Evolutionary conservation across 1,140 invertebrate genomes (phyloP), one percentile per base, ranked within the genome.

Genomic region (Hypothenemus hampei): DNA sequence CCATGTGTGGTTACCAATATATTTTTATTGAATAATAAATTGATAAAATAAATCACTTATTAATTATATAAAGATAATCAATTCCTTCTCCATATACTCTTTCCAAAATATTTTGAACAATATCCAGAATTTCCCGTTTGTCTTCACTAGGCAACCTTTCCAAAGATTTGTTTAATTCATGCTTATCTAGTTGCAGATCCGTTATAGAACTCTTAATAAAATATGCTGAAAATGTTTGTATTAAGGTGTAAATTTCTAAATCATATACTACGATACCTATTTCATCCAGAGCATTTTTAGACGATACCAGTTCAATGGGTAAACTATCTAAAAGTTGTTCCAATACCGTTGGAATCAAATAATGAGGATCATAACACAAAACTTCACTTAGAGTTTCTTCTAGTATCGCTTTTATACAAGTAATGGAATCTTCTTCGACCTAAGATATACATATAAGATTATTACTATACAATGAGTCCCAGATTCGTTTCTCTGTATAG

Each of bases 31-130:
- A n/a, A n/a, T n/a, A n/a, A n/a, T n/a, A n/a, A n/a, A n/a, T n/a
- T n/a, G n/a, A n/a, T n/a, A n/a, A n/a, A n/a, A n/a, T n/a, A n/a
- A n/a, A n/a, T n/a, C n/a, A 29, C 26, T 29, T 6, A 23, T 61
- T 58, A 45, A 58, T 39, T 36, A 61, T 39, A 36, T 50, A 57
- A 18, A 61, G 23, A 41, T 37, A 64, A 57, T 67, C 65, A 29
- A 67, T 60, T 37, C 65, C 65, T 16, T 29, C 46, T n/a, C 58
- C 62, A 44, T 52, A 67, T 8, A 67, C 60, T 35, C 43, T 44
- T 47, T 67, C 50, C 43, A 67, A 43, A 19, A 67, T 59, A 6
- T 22, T 24, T 20, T 64, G 45, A 6, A 67, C 13, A 35, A 67
- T 59, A 3, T 26, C 37, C 6, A 58, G 16, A 10, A 65, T 57